phyloP scores from a whole-genome alignment of 2,888 invertebrate species.

The Drosophila formosana region DNA sequence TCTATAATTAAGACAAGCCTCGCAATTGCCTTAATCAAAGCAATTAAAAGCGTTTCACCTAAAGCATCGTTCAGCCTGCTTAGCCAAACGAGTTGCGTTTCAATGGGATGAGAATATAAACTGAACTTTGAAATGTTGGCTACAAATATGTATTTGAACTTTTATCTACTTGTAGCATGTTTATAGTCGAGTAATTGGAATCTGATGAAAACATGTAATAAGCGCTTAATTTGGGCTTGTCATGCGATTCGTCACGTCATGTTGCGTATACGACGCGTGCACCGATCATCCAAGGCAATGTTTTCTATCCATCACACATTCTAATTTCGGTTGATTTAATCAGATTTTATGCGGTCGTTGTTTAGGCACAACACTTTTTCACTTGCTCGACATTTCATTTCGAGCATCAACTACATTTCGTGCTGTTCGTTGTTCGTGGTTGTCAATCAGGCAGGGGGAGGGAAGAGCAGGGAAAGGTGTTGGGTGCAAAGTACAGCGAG shows the following conservation, averaged over 20 bases:
- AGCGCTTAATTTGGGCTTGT: neutral
- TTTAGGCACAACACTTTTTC: constrained; percentile 48
- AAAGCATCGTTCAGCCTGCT: neutral
- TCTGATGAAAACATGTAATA: neutral
- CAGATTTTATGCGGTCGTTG: constrained; percentile 20
- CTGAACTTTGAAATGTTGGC: constrained; percentile 6
- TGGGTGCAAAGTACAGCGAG: constrained; percentile 37
- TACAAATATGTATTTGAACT: neutral
- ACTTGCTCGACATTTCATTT: constrained; percentile 28
- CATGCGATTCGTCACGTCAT: constrained; percentile 8
- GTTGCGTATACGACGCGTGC: constrained; percentile 12
- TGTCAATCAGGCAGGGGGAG: neutral
- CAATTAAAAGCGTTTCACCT: constrained; percentile 56
- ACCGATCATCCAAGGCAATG: constrained; percentile 14
- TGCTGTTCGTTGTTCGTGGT: too few relatives aligned
- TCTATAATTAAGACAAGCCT: constrained; percentile 45
- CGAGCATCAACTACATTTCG: neutral
- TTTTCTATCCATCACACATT: neutral
- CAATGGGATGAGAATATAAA: neutral
- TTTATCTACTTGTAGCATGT: neutral
- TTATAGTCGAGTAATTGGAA: constrained; percentile 1
- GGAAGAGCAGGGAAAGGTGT: neutral
- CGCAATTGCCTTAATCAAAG: constrained; percentile 45
- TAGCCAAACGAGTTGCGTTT: too few relatives aligned
- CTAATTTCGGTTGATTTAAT: constrained; percentile 40